Evolutionary conservation across 2,113 vertebrate species (phyloP).

Genomic region (Arenaria interpres): DNA sequence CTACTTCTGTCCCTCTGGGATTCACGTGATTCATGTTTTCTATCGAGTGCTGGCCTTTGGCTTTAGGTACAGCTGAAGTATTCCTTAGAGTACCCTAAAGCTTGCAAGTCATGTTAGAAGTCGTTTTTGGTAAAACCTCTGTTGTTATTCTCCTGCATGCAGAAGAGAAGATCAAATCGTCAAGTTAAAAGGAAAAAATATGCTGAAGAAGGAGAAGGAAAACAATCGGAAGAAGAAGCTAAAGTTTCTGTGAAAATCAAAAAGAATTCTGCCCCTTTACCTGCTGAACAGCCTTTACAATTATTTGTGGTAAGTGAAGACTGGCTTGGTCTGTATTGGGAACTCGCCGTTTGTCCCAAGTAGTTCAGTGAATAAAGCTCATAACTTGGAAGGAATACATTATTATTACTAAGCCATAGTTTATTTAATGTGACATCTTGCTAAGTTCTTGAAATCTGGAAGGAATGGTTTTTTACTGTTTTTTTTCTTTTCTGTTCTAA

Average conservation of each 20-base stretch:
- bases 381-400: background rate
- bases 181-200: slow-evolving; percentile 98
- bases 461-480: background rate
- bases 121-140: background rate
- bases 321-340: background rate
- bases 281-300: slow-evolving; percentile 85
- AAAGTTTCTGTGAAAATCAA: slow-evolving; percentile 90
- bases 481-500: background rate
- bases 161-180: slow-evolving; percentile 98
- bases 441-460: background rate
- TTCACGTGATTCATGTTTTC: background rate
- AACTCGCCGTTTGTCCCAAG: background rate
- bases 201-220: slow-evolving; percentile 89
- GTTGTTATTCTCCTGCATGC: background rate
- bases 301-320: slow-evolving; percentile 90
- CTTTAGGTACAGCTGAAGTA: background rate
- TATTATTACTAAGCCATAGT: background rate
- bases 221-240: slow-evolving; percentile 91
- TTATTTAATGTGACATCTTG: background rate
- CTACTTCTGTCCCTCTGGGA: background rate
- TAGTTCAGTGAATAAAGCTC: background rate
- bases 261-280: slow-evolving; percentile 80
- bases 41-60: background rate
- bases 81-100: background rate
- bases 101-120: background rate